Evolutionary conservation across 2,797 vertebrate species (phyloP), one percentile per base, ranked within the genome.

Genomic region (Eupleurogrammus muticus): DNA sequence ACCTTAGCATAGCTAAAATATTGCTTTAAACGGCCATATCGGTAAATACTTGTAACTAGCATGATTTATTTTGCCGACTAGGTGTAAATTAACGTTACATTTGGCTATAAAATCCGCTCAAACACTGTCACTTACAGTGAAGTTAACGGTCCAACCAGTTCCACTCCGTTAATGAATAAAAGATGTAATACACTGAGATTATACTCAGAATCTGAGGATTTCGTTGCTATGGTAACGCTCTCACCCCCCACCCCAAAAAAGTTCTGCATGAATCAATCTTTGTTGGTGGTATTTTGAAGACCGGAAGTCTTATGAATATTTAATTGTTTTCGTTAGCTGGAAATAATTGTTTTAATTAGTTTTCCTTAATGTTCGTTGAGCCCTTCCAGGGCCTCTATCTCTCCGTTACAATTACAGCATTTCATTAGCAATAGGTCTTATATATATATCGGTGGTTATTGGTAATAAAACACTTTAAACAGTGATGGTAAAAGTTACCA

Each of bases 151-250:
- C 14, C 2, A 38, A 54, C 5, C 4, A 8, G 6, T 1, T 34
- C 6, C 70, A 5, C 5, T 20, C 2, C 2, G 13, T 34, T 3
- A 3, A 5, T 38, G 32, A 62, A 24, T 35, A 54, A 13, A 1
- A 7, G 0, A n/a, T 4, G 1, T 3, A 28, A 28, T 6, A 28
- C 28, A 6, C 6, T 28, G 28, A 38, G 7, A 28, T 20, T 20
- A 4, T 21, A 12, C n/a, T 8, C 7, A 16, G 1, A 10, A 19
- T 19, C 55, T 49, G 16, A 44, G 14, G 16, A 44, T 16, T 44
- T 44, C 9, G 61, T 79, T 88, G 51, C 82, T 73, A n/a, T 79
- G 76, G 79, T 51, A 84, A 83, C 47, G 0, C 24, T 36, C 8
- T 10, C 16, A 9, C 53, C 1, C 17, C 19, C 67, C 46, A 90